Evolutionary conservation across 2,113 vertebrate genomes (phyloP).

Genomic region (Chionomys nivalis): DNA sequence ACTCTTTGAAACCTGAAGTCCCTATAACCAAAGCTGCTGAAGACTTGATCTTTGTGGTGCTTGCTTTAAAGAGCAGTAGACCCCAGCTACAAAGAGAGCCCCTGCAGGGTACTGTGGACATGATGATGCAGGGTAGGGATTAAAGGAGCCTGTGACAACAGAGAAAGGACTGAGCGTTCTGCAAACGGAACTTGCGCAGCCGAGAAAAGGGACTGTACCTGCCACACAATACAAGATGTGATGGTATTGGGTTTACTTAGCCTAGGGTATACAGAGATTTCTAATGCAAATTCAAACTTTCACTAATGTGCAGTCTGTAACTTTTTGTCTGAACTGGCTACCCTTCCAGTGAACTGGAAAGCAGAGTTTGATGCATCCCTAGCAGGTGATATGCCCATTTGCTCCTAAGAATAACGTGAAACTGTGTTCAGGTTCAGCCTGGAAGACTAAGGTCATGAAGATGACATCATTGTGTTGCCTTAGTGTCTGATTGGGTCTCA

Average conservation of each 20-base stretch:
- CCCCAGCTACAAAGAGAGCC: slow-evolving; percentile 81
- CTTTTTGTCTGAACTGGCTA: slow-evolving; percentile 52
- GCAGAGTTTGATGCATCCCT: slow-evolving; percentile 32
- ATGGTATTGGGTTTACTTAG: not conserved
- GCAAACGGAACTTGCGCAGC: slow-evolving; percentile 17
- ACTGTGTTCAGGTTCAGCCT: slow-evolving; percentile 47
- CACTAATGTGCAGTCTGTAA: slow-evolving; percentile 40
- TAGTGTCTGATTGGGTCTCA: not conserved
- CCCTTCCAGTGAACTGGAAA: slow-evolving; percentile 48
- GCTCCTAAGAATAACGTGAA: not conserved
- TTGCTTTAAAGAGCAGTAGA: slow-evolving; percentile 71
- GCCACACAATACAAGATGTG: slow-evolving; percentile 7
- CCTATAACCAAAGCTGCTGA: slow-evolving; percentile 78
- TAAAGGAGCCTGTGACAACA: slow-evolving; percentile 65
- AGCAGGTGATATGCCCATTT: slow-evolving; percentile 2
- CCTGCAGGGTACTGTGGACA: slow-evolving; percentile 58
- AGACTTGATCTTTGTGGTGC: slow-evolving; percentile 77
- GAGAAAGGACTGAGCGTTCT: not conserved
- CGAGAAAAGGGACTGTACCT: not conserved
- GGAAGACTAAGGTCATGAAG: slow-evolving; percentile 47
- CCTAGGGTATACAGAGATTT: slow-evolving; percentile 2
- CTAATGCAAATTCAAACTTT: slow-evolving; percentile 64
- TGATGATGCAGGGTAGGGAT: slow-evolving; percentile 71
- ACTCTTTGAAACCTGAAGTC: slow-evolving; percentile 68
- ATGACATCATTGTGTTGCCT: slow-evolving; percentile 9